Evolutionary conservation across 2,797 vertebrate genomes (phyloP), one percentile per base, ranked within the genome.

Genomic region (Rousettus madagascariensis): DNA sequence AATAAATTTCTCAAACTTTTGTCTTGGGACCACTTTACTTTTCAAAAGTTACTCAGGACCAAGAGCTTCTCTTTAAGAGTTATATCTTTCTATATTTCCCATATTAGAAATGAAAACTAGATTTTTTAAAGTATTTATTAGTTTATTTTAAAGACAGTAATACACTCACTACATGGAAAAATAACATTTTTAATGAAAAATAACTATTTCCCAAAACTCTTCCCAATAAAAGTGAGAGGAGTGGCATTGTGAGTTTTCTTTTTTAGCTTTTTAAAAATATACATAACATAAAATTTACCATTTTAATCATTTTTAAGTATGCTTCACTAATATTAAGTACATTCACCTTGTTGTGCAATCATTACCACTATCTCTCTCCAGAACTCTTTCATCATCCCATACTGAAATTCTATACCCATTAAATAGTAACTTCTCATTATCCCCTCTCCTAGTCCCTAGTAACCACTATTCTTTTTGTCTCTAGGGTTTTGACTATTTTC

Each of bases 1-100:
- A 94, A 59, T 82, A 88, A 61, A 84, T 91, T 85, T 61, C 30
- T 96, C 55, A 91, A 90, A 74, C 59, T 80, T 92, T 91, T 83
- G 15, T 92, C 43, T 89, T 20, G 68, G 30, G 16, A 49, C 33
- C 30, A 17, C 63, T 83, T 95, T 86, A 78, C 41, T 30, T 84
- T 43, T 77, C 49, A 82, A 46, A 91, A 91, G 66, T 66, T 51
- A 59, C 57, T 43, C 41, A 87, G 13, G 30, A 63, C 43, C 46
- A 80, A 82, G 65, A 95, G 19, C 30, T 94, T 96, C 33, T 65
- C 26, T 82, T 84, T 79, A 36, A 93, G 12, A 19, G 26, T 83
- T 92, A 16, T 83, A 61, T 57, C n/a, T 95, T 66, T 59, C 10
- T 15, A 59, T 86, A 87, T 91, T 93, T 84, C 65, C 65, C 74